phyloP scores from a whole-genome alignment of 92 coral and sea anemone genomes.

The Porites lobata region DNA sequence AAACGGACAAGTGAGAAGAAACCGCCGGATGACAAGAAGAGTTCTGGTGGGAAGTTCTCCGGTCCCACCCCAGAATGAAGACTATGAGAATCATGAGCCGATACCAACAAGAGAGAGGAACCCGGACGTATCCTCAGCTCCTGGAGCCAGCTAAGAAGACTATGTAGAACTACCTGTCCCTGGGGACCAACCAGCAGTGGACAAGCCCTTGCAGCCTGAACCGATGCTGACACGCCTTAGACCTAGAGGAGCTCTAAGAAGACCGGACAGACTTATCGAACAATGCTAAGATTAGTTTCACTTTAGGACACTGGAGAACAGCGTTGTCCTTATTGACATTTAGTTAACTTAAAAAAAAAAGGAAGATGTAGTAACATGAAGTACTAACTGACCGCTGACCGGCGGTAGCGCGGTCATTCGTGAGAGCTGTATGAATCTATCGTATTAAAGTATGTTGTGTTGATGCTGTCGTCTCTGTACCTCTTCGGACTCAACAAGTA shows the following conservation, averaged over 20 bases:
- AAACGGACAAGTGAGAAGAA: constrained; percentile 57
- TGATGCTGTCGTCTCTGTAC: too few species aligned
- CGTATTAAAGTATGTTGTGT: too few species aligned
- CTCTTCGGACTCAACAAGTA: too few species aligned
- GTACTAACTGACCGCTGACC: too few species aligned
- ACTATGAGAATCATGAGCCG: not conserved
- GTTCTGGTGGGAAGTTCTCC: constrained; percentile 11
- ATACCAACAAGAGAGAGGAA: not conserved
- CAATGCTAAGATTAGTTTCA: constrained; percentile 5
- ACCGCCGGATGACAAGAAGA: constrained; percentile 49
- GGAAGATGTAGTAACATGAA: too few species aligned
- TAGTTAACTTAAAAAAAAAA: not conserved
- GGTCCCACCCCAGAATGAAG: constrained; percentile 11
- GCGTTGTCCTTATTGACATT: not conserved
- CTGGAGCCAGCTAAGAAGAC: constrained; percentile 17
- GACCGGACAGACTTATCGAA: not conserved
- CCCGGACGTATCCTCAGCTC: not conserved
- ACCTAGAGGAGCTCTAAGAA: too few species aligned
- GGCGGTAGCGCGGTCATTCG: too few species aligned
- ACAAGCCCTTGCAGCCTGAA: too few species aligned
- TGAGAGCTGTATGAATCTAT: too few species aligned
- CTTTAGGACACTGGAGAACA: constrained; percentile 9
- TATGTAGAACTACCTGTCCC: constrained; percentile 13
- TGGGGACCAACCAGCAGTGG: not conserved
- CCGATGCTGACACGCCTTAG: too few species aligned